Base-by-base conservation (phyloP, 2,797 vertebrate species). In the Esox lucius region DNA sequence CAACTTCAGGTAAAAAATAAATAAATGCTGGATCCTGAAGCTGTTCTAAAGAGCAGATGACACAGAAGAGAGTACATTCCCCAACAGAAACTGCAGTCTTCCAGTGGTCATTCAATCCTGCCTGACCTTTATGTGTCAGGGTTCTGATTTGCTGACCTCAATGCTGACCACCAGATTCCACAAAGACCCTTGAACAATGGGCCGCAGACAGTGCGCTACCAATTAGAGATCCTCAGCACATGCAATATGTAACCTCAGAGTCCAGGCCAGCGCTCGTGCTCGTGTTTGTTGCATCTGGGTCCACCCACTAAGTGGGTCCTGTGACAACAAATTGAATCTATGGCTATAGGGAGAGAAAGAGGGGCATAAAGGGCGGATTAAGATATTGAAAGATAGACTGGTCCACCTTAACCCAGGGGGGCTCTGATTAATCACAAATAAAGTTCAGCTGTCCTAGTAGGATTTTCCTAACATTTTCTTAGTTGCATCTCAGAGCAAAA, bases 71-170 rank as follows among this genome's bases (percentile, higher is more conserved):
- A 61, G 56, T 61, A 12, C 8, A 61, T 61, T 61, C 22, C 71
- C 70, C 70, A 72, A 76, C 78, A 73, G 74, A 73, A 76, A 24
- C 7, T 11, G 22, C 56, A 61, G 56, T 72, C 71, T 70, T 78
- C 49, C 65, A 76, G 46, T 53, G 51, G 85, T 80, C 81, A 86
- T 84, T 83, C 78, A 83, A 86, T 85, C 76, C 73, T 33, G 26
- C 35, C 66, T 84, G 85, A 85, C 85, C 83, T 71, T 81, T 75
- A 68, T 75, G 72, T 80, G 72, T 78, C 78, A 73, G 75, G 80
- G 81, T 80, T 73, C 73, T 67, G 72, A 78, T 78, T 74, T 73
- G 74, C 67, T 83, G 85, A 83, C 80, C 85, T 81, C 61, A 61
- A 22, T 11, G 56, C 56, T 22, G 56, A 26, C 56, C 11, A 24